A percentile compares a stretch with the other conserved stretches of the same genome.
Conservation (phyloP, 2,113 vertebrate genomes). For the Rhinogobius similis region DNA sequence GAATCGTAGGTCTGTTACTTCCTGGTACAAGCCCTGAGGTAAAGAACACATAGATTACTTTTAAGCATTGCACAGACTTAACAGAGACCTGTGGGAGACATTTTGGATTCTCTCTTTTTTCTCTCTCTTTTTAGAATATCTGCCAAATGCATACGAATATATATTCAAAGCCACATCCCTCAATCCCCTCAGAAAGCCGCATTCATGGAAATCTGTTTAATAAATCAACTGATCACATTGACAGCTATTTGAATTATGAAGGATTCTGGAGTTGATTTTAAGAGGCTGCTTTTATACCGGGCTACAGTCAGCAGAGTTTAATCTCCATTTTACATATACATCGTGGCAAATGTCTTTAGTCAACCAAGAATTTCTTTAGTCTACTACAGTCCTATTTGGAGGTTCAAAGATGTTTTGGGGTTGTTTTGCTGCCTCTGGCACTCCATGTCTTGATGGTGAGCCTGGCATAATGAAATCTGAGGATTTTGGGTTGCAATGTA, state of each 20-base stretch:
- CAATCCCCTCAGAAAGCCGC: background rate
- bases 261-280: background rate
- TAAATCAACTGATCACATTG: background rate
- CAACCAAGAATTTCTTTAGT: too few relatives aligned
- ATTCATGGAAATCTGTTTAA: background rate
- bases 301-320: too few relatives aligned
- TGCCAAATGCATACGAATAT: conserved; percentile 39
- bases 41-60: conserved; percentile 38
- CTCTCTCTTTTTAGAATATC: conserved; percentile 19
- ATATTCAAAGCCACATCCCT: conserved; percentile 22
- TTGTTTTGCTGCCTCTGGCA: too few relatives aligned
- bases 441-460: too few relatives aligned
- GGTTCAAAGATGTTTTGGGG: too few relatives aligned
- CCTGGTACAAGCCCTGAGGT: conserved; percentile 85
- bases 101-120: conserved; percentile 11
- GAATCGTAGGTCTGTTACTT: conserved; percentile 86
- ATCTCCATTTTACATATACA: too few relatives aligned
- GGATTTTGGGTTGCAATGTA: too few relatives aligned
- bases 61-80: conserved; percentile 9
- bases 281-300: too few relatives aligned
- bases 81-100: conserved; percentile 24
- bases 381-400: too few relatives aligned
- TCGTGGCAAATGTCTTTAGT: too few relatives aligned
- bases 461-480: too few relatives aligned
- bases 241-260: background rate